Conservation (phyloP, 2,888 invertebrate genomes). For the Cheilosia vernalis region DNA sequence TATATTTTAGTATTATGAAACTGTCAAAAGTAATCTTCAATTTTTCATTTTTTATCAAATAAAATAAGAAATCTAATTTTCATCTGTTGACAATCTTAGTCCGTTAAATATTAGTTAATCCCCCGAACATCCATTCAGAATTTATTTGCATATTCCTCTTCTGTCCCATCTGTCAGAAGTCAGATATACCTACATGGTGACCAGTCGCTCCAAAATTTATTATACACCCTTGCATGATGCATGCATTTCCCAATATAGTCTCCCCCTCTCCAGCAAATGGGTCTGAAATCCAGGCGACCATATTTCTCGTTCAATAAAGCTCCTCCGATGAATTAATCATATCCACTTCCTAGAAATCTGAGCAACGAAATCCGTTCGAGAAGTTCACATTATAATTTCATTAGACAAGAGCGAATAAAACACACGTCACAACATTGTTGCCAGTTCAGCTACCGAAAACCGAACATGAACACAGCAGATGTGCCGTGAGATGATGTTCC, state of each 20-base stretch:
- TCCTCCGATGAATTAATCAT: slow-evolving; percentile 54
- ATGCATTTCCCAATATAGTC: background rate
- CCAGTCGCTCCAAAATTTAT: slow-evolving; percentile 47
- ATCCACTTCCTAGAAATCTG: slow-evolving; percentile 52
- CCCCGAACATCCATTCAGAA: slow-evolving; percentile 19
- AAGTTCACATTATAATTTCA: slow-evolving; percentile 5
- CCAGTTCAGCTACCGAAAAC: slow-evolving; percentile 15
- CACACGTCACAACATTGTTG: slow-evolving; percentile 25
- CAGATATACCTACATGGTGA: slow-evolving; percentile 22
- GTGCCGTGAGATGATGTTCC: slow-evolving; percentile 12
- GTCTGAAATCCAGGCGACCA: slow-evolving; percentile 15
- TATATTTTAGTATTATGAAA: background rate
- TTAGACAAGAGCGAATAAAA: slow-evolving; percentile 13
- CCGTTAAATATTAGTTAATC: slow-evolving; percentile 56
- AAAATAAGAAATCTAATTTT: slow-evolving; percentile 21
- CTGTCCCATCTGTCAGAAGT: slow-evolving; percentile 27
- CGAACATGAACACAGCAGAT: slow-evolving; percentile 33
- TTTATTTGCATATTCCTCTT: slow-evolving; percentile 16
- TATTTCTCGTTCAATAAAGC: slow-evolving; percentile 31
- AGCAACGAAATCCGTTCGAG: slow-evolving; percentile 16
- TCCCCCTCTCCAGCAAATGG: background rate
- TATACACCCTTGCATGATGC: background rate
- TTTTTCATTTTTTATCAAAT: background rate
- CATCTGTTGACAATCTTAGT: slow-evolving; percentile 21
- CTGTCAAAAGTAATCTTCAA: slow-evolving; percentile 11